A percentile compares a stretch with the other conserved stretches of the same genome.
phyloP scores from a whole-genome alignment of 2,888 invertebrate species.

The Trachelus iudaicus region DNA sequence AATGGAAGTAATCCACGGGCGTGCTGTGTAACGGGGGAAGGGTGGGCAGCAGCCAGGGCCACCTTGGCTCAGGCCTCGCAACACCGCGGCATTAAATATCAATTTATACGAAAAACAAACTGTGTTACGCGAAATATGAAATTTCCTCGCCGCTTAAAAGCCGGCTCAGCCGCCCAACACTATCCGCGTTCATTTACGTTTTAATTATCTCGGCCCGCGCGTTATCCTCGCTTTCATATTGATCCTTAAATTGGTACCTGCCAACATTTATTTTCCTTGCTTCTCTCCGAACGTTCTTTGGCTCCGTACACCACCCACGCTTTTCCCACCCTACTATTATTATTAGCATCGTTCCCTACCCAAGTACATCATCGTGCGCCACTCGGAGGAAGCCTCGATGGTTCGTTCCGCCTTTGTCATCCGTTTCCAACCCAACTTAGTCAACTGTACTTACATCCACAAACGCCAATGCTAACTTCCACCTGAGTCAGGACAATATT shows the following conservation, averaged over 20 bases:
- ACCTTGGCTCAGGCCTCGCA: background rate
- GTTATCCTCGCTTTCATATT: background rate
- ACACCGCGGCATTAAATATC: background rate
- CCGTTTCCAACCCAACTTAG: background rate
- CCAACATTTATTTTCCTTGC: background rate
- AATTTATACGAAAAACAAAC: background rate
- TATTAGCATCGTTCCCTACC: background rate
- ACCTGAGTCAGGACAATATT: background rate
- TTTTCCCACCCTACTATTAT: background rate
- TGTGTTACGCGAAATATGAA: background rate
- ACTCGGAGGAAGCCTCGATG: too few relatives aligned
- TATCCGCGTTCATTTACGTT: conserved; percentile 2
- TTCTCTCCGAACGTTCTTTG: background rate
- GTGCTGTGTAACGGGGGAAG: background rate
- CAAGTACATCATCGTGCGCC: background rate
- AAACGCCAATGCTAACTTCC: background rate
- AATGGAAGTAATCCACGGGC: conserved; percentile 1
- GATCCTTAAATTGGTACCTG: background rate
- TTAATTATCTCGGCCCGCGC: background rate
- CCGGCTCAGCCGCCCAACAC: background rate
- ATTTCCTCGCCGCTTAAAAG: background rate
- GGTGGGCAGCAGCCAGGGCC: background rate
- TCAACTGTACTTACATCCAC: background rate
- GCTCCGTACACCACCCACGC: background rate
- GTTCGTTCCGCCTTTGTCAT: background rate